phyloP scores from a whole-genome alignment of 2,797 vertebrate genomes.

The Chrysolophus pictus region DNA sequence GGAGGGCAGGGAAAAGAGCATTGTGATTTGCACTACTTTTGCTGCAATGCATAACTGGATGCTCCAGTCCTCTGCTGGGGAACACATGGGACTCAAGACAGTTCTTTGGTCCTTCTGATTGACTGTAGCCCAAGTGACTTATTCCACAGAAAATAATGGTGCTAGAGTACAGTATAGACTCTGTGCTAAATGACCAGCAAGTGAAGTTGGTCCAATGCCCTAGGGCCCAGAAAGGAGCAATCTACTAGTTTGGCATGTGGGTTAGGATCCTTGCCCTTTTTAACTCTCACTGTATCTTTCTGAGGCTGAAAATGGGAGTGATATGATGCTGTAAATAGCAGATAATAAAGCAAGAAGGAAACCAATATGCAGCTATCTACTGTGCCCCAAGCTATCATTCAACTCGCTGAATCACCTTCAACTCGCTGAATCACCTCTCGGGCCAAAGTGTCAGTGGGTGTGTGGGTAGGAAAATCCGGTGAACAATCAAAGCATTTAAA shows the following conservation, averaged over 20 bases:
- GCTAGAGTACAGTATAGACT: background rate
- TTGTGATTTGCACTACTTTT: too few relatives aligned
- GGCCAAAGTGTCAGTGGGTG: background rate
- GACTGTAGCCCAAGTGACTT: too few relatives aligned
- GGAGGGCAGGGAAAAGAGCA: too few relatives aligned
- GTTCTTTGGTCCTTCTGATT: too few relatives aligned
- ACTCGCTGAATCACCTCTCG: too few relatives aligned
- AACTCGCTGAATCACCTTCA: background rate
- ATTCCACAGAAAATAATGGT: background rate
- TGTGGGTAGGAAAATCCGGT: background rate
- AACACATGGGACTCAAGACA: too few relatives aligned
- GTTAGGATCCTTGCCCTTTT: background rate
- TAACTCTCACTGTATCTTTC: rapidly evolving
- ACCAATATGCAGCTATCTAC: background rate
- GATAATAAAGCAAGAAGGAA: background rate
- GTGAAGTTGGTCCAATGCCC: background rate
- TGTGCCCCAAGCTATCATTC: background rate
- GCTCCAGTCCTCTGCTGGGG: too few relatives aligned
- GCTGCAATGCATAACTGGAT: too few relatives aligned
- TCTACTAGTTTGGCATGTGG: background rate
- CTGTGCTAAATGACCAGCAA: background rate
- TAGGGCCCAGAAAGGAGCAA: background rate
- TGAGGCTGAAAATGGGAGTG: background rate
- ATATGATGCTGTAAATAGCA: background rate
- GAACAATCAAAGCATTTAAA: background rate